Conservation (phyloP, 2,113 vertebrate genomes). For the Callionymus lyra region DNA sequence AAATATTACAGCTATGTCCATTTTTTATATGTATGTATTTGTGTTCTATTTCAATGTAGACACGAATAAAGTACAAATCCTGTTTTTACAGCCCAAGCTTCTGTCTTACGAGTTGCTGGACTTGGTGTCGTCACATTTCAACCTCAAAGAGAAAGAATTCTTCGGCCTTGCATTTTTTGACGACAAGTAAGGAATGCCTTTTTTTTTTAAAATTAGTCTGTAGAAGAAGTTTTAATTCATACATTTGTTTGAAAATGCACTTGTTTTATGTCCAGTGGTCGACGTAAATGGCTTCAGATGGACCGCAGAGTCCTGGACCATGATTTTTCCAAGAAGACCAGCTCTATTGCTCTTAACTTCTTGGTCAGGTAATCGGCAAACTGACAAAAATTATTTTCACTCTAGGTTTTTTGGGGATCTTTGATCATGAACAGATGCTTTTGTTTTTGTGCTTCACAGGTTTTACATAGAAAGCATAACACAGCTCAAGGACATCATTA, state of each 20-base stretch:
- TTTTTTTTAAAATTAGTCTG: too few relatives aligned
- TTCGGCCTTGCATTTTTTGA: slow-evolving; percentile 94
- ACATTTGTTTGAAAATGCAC: too few relatives aligned
- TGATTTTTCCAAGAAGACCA: slow-evolving; percentile 93
- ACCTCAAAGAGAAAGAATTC: slow-evolving; percentile 98
- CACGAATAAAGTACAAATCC: too few relatives aligned
- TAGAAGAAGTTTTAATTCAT: too few relatives aligned
- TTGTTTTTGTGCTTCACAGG: slow-evolving; percentile 56
- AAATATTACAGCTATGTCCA: too few relatives aligned
- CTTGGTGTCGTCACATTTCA: slow-evolving; percentile 97
- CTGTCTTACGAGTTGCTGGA: slow-evolving; percentile 96
- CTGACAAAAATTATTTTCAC: too few relatives aligned
- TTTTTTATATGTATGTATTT: too few relatives aligned
- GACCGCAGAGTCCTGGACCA: slow-evolving; percentile 95
- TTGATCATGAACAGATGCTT: too few relatives aligned
- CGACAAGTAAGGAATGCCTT: slow-evolving; percentile 80
- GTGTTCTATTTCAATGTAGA: too few relatives aligned
- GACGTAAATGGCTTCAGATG: slow-evolving; percentile 93
- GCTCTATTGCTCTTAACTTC: slow-evolving; percentile 84
- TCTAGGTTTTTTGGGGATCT: too few relatives aligned
- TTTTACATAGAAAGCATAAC: slow-evolving; percentile 98
- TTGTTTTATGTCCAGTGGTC: slow-evolving; percentile 70
- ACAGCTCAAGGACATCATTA: slow-evolving; percentile 91
- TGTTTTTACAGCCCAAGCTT: slow-evolving; percentile 85
- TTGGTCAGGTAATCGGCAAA: slow-evolving; percentile 96